Evolutionary conservation across 92 coral and sea anemone species (phyloP).

Genomic region (Bergia sp.): DNA sequence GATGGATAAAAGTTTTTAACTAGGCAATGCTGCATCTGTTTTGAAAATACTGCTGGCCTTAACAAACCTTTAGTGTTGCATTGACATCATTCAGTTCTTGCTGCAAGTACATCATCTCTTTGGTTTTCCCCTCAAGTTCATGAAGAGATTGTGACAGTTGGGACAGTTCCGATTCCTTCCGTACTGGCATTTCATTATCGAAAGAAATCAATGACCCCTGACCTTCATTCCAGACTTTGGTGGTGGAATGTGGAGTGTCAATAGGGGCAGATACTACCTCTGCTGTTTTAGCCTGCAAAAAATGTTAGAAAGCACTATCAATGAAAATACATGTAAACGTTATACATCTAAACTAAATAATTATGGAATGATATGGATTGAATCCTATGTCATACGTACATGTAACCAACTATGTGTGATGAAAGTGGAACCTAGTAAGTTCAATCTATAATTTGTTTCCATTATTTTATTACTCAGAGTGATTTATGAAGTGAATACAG

Average conservation of each 20-base stretch:
- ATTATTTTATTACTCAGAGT: too few relatives aligned
- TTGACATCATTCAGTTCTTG: constrained; percentile 92
- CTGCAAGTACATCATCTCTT: constrained; percentile 85
- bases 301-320: neutral
- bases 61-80: constrained; percentile 86
- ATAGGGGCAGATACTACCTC: constrained; percentile 56
- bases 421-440: too few relatives aligned
- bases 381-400: too few relatives aligned
- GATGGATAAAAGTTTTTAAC: neutral
- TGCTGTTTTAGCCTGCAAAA: neutral
- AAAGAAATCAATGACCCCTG: constrained; percentile 89
- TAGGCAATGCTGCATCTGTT: neutral
- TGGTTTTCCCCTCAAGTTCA: constrained; percentile 90
- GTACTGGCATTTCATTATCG: constrained; percentile 71
- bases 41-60: neutral
- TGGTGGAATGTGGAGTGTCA: constrained; percentile 66
- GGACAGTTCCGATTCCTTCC: constrained; percentile 90
- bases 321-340: neutral
- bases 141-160: constrained; percentile 76
- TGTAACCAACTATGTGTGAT: too few relatives aligned
- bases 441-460: too few relatives aligned
- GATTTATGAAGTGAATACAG: too few relatives aligned
- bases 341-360: neutral
- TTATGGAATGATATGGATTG: too few relatives aligned
- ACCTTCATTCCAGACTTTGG: constrained; percentile 83